A percentile compares a stretch with the other conserved stretches of the same genome.
phyloP scores from a whole-genome alignment of 2,888 invertebrate genomes.

The Magallana nippona region DNA sequence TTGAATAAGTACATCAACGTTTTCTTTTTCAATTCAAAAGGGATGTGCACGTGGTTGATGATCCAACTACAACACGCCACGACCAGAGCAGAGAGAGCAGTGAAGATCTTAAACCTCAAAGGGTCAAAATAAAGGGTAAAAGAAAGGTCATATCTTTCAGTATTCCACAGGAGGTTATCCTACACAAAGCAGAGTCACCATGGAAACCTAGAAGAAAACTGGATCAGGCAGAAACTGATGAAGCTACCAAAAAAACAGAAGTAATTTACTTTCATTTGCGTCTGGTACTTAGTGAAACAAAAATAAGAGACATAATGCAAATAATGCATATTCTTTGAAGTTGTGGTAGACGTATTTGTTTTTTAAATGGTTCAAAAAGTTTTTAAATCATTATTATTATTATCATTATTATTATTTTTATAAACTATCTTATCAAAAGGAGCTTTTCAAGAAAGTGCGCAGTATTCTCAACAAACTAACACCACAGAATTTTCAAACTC shows the following conservation, averaged over 20 bases:
- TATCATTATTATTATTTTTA: no score
- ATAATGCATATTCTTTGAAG: background rate
- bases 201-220: slow-evolving; percentile 89
- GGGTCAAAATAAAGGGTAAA: slow-evolving; percentile 40
- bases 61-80: slow-evolving; percentile 59
- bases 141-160: slow-evolving; percentile 69
- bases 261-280: slow-evolving; percentile 38
- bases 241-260: slow-evolving; percentile 45
- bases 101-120: slow-evolving; percentile 58
- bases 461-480: slow-evolving; percentile 96
- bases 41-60: slow-evolving; percentile 55
- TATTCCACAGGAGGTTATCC: slow-evolving; percentile 85
- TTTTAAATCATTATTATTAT: background rate
- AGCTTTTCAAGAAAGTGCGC: slow-evolving; percentile 88
- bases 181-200: slow-evolving; percentile 92
- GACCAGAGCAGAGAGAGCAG: slow-evolving; percentile 66
- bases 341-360: no score
- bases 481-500: slow-evolving; percentile 93
- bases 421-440: slow-evolving; percentile 80
- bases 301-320: background rate
- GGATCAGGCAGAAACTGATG: slow-evolving; percentile 78
- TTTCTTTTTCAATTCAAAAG: no score
- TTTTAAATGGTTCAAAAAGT: background rate
- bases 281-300: background rate
- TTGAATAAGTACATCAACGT: no score